Conservation (phyloP, 2,113 vertebrate species). For the Kryptolebias marmoratus region DNA sequence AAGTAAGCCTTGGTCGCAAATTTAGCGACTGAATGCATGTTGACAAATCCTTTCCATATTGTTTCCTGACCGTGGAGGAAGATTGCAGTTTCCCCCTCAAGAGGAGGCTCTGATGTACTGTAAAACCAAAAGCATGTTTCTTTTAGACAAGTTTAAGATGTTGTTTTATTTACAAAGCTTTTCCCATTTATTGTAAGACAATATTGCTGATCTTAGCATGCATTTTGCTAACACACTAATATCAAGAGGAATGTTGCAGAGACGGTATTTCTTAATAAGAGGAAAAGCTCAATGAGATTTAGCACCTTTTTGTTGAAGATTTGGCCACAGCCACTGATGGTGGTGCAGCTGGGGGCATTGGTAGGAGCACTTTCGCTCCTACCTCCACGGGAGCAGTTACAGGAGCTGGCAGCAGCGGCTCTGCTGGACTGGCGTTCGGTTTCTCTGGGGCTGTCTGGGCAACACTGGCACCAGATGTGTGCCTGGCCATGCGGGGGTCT, state of each 20-base stretch:
- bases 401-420: slow-evolving; percentile 38
- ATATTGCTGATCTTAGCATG: background rate
- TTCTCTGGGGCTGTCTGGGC: slow-evolving; percentile 51
- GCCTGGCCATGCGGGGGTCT: slow-evolving; percentile 90
- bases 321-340: slow-evolving; percentile 79
- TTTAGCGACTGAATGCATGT: slow-evolving; percentile 97
- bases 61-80: slow-evolving; percentile 94
- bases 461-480: slow-evolving; percentile 52
- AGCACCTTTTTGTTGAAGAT: slow-evolving; percentile 82
- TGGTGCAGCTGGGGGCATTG: slow-evolving; percentile 74
- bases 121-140: slow-evolving; percentile 51
- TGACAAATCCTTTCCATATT: slow-evolving; percentile 98
- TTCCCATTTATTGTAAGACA: background rate
- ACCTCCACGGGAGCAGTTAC: slow-evolving; percentile 53
- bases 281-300: slow-evolving; percentile 22
- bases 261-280: no score
- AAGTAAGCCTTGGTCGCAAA: slow-evolving; percentile 98
- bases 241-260: no score
- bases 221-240: no score
- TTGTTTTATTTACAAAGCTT: background rate
- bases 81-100: slow-evolving; percentile 89
- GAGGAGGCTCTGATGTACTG: slow-evolving; percentile 85
- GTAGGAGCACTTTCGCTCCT: slow-evolving; percentile 69
- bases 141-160: slow-evolving; percentile 1
- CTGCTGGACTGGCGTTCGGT: slow-evolving; percentile 17